A percentile compares a stretch with the other conserved stretches of the same genome.
These are phyloP conservation scores for Bugula neritina DNA, from an alignment of 2,888 invertebrate species.

Conservation along the genomic window DNA sequence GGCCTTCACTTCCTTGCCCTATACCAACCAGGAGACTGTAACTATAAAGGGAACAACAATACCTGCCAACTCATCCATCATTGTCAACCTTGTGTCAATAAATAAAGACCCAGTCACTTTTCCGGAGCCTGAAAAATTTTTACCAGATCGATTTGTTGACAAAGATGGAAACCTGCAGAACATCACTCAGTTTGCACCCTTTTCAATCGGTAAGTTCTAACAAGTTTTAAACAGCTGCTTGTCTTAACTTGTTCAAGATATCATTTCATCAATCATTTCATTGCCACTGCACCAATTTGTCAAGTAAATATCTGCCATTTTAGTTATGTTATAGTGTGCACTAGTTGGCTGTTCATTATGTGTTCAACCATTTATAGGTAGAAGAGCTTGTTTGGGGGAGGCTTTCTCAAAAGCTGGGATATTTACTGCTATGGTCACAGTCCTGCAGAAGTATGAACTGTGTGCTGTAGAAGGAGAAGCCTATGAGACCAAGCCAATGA, in stretches of 20 bases:
- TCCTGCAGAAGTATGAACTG: conserved; percentile 5
- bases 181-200: conserved; percentile 5
- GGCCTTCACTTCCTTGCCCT: conserved; percentile 16
- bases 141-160: conserved; percentile 16
- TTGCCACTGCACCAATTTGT: no score
- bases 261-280: no score
- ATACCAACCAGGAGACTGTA: conserved; percentile 5
- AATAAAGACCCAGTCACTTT: conserved; percentile 21
- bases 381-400: conserved; percentile 19
- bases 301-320: no score
- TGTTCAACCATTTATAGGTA: no score
- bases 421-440: neutral
- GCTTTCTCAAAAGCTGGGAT: neutral
- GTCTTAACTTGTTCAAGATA: no score
- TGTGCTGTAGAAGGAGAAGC: neutral
- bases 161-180: conserved; percentile 7
- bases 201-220: conserved; percentile 13
- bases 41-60: neutral
- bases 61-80: conserved; percentile 7
- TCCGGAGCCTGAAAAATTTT: neutral
- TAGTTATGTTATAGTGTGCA: no score
- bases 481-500: neutral
- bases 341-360: no score
- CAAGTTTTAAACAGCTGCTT: no score
- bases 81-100: conserved; percentile 4